Base-by-base conservation (phyloP, 2,888 invertebrate species). In the Notodonta ziczac region DNA sequence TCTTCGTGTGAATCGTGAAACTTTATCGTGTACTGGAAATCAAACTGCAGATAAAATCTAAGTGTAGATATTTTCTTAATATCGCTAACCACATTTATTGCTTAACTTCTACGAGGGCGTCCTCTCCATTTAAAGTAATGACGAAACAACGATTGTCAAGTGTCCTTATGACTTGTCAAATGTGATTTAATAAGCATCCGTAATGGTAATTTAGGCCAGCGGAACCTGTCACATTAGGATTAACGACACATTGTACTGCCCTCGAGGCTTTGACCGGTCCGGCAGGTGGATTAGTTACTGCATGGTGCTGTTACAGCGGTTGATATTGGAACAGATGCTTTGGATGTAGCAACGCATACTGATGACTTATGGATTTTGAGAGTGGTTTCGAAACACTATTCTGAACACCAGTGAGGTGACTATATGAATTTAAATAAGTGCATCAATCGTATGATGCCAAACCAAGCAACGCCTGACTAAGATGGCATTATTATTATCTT, bases 231-330 rank as follows among this genome's bases (percentile, higher is more conserved):
- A 65, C 48, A 58, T 63, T 63, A 58, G 69, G 65, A 69, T 76
- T 78, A 76, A 69, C 51, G 55, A 66, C 62, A 63, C 59, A 63
- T 66, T 65, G 56, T 60, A 57, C 57, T n/a, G 58, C 58, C 58
- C 63, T 69, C 72, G 69, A 63, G 62, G 67, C 66, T 67, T 56
- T 61, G 69, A 66, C 74, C 68, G 65, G 71, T 74, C 39, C 35
- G 39, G 10, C 74, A 76, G 63, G 76, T 80, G 71, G 67, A 78
- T 75, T 75, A 74, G 65, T 65, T 62, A 63, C 58, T 66, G 59
- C 56, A 57, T 46, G 58, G 65, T 66, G 57, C 59, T 61, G 57
- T 63, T 65, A 66, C 57, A 55, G 39, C 50, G 14, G 58, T 35
- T 4, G 4, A 4, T n/a, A n/a, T 46, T 46, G 46, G n/a, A 42